These are phyloP conservation scores for Perizoma flavofasciatum DNA, from an alignment of 2,888 invertebrate genomes.

Conservation along the genomic window DNA sequence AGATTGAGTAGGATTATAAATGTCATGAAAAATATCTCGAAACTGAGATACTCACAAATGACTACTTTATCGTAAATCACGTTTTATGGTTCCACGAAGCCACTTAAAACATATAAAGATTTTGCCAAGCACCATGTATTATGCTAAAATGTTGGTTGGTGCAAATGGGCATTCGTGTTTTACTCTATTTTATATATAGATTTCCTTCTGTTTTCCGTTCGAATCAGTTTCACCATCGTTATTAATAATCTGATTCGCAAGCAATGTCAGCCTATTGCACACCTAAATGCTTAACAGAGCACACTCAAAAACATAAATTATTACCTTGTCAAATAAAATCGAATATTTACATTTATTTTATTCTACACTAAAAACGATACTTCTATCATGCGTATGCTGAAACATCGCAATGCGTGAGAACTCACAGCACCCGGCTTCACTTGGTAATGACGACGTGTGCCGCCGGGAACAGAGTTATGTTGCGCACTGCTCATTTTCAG, in stretches of 20 bases:
- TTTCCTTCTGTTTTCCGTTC: too few relatives aligned
- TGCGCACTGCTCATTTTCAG: neutral
- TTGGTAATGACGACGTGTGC: too few relatives aligned
- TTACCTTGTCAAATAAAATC: conserved; percentile 59
- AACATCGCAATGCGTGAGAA: neutral
- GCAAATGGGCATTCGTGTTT: too few relatives aligned
- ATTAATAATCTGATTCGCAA: conserved; percentile 7
- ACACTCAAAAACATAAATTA: conserved; percentile 69
- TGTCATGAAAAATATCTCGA: too few relatives aligned
- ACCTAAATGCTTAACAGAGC: conserved; percentile 28
- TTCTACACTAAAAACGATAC: conserved; percentile 37
- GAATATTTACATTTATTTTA: conserved; percentile 68
- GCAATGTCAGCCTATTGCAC: conserved; percentile 23
- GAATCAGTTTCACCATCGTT: conserved; percentile 7
- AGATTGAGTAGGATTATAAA: neutral
- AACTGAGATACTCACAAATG: too few relatives aligned
- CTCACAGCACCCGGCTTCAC: neutral
- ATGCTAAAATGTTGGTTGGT: too few relatives aligned
- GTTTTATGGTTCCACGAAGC: too few relatives aligned
- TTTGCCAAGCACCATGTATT: too few relatives aligned
- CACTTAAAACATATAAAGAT: too few relatives aligned
- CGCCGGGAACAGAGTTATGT: neutral
- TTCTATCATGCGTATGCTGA: conserved; percentile 27
- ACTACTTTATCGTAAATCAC: too few relatives aligned
- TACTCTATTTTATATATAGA: too few relatives aligned